Evolutionary conservation across 2,113 vertebrate species (phyloP), one percentile per base, ranked within the genome.

Genomic region (Grammatotria lemairii): DNA sequence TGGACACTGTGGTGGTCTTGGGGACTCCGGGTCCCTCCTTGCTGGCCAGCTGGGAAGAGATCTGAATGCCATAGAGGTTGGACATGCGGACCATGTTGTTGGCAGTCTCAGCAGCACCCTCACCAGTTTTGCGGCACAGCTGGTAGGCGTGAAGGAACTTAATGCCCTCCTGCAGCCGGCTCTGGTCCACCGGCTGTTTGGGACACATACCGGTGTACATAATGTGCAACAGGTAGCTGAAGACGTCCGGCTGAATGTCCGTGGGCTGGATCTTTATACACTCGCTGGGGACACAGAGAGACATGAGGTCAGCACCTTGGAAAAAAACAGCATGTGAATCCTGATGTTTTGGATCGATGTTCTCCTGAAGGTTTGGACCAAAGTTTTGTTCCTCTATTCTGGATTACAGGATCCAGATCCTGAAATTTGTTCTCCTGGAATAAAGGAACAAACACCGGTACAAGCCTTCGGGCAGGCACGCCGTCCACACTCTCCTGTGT

Each of bases 181-280:
- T 94, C 80, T 97, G 97, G 92, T 98, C 98, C 93, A 99, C 98
- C 0, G 95, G 96, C 94, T 99, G 99, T 85, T 98, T 98, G 9
- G 98, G 98, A 82, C 98, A 97, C 86, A 97, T 97, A 35, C 99
- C 99, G 0, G 98, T 99, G 94, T 99, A 99, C 99, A 99, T 99
- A 91, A 99, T 97, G 94, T 99, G 98, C 60, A 99, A 94, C 95
- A 99, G 96, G 94, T 99, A 99, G 96, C 99, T 99, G 95, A 99
- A 99, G 91, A 99, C 97, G 83, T 99, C 98, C 0, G 99, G 99
- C 90, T 99, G 99, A 94, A 99, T 99, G 95, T 99, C 99, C 2
- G 97, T 96, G 79, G 99, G 98, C 93, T 99, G 98, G 93, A 99
- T 98, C 97, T 99, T 99, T 94, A 99, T 99, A 91, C 98, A 99